A percentile compares a stretch with the other conserved stretches of the same genome.
Conservation (phyloP, 1,140 invertebrate genomes). For the Diachasma alloeum region DNA sequence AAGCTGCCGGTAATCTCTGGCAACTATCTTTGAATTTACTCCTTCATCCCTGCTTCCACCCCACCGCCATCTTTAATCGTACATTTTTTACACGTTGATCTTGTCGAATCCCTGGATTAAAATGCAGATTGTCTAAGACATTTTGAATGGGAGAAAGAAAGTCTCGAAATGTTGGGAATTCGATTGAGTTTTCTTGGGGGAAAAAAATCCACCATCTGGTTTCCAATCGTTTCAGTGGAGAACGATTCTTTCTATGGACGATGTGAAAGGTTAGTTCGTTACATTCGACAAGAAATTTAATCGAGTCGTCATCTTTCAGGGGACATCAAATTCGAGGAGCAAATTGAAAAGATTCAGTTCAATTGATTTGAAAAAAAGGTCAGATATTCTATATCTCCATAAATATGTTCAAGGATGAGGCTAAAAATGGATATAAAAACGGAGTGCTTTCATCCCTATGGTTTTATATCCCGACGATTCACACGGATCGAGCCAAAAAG, state of each 20-base stretch:
- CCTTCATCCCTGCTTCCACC: constrained; percentile 15
- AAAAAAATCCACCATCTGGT: background rate
- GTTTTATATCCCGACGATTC: background rate
- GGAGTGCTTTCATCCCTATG: background rate
- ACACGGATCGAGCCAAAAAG: background rate
- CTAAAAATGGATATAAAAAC: background rate
- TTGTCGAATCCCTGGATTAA: background rate
- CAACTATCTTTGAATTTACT: constrained; percentile 35
- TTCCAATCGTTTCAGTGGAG: background rate
- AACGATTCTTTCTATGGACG: background rate
- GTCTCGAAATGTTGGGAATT: background rate
- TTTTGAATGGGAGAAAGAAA: background rate
- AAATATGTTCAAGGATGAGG: background rate
- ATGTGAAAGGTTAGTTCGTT: background rate
- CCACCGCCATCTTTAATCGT: background rate
- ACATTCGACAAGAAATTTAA: too few species aligned
- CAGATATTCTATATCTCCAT: background rate
- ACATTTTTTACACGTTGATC: background rate
- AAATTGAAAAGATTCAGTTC: background rate
- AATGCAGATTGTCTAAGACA: background rate
- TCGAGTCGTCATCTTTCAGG: too few species aligned
- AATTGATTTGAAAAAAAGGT: too few species aligned
- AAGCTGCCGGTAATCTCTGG: constrained; percentile 29
- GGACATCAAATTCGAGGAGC: background rate
- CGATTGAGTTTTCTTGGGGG: background rate